A percentile compares a stretch with the other conserved stretches of the same genome.
phyloP scores from a whole-genome alignment of 2,888 invertebrate genomes.

The Euzetes globulus region DNA sequence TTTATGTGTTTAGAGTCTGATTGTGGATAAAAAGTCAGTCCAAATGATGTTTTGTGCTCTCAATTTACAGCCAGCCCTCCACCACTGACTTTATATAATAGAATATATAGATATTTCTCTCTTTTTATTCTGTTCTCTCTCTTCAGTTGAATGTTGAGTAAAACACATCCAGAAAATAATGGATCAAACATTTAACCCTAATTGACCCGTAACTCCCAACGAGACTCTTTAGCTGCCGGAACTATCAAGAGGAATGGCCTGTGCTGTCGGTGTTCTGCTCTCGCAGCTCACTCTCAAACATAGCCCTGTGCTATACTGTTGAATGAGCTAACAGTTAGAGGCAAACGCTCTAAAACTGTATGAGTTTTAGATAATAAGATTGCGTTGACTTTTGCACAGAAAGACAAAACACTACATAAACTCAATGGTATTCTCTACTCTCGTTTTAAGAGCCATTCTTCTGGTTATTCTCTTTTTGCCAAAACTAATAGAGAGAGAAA shows the following conservation, averaged over 20 bases:
- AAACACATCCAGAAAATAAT: conserved; percentile 2
- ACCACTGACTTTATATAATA: no score
- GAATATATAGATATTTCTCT: no score
- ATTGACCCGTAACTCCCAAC: conserved; percentile 30
- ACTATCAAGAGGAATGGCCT: conserved; percentile 28
- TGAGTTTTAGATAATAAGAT: conserved; percentile 8
- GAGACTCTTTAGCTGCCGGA: conserved; percentile 31
- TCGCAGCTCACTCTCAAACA: neutral
- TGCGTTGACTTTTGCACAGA: neutral
- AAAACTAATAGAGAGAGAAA: no score
- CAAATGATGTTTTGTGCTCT: no score
- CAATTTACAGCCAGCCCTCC: no score
- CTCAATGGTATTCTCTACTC: no score
- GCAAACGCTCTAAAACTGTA: neutral
- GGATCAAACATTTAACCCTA: conserved; percentile 31
- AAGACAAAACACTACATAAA: no score
- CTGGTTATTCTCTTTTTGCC: no score
- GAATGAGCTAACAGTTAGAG: neutral
- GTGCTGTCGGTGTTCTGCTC: neutral
- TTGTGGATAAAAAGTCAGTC: no score
- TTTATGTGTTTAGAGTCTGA: no score
- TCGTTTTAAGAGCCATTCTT: no score
- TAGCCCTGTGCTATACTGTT: neutral
- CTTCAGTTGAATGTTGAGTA: neutral
- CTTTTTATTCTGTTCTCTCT: neutral